Percentiles rank a stretch among this genome's conserved stretches.
These are phyloP conservation scores for Lepidonotus clava DNA, from an alignment of 2,888 invertebrate species.

Conservation along the genomic window DNA sequence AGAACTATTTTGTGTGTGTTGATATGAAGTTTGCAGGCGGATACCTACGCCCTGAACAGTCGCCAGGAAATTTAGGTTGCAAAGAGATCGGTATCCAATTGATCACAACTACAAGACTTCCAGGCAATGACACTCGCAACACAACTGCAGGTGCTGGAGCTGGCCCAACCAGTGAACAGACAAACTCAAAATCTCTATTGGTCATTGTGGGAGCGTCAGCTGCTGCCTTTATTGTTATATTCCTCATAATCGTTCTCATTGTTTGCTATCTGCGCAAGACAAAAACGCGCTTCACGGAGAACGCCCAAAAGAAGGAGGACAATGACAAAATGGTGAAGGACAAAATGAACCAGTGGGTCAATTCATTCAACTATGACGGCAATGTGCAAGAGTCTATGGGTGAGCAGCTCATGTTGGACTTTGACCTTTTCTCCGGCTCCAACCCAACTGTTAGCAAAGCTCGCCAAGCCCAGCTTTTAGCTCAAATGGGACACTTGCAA, in stretches of 20 bases:
- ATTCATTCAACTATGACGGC: conserved; percentile 15
- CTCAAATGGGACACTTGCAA: neutral
- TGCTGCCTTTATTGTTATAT: neutral
- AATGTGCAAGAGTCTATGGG: conserved; percentile 27
- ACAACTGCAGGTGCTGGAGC: too few relatives aligned
- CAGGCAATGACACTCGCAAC: neutral
- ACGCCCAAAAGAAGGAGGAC: conserved; percentile 22
- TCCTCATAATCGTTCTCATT: neutral
- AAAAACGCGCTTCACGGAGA: conserved; percentile 16
- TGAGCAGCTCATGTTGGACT: conserved; percentile 33
- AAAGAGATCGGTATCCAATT: neutral
- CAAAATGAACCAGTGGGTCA: conserved; percentile 38
- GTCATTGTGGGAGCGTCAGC: neutral
- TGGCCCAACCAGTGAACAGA: too few relatives aligned
- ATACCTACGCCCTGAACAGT: neutral
- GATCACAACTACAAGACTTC: neutral
- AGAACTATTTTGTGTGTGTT: neutral
- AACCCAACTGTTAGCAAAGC: conserved; percentile 21
- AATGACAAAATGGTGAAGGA: conserved; percentile 33
- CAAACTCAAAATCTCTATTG: too few relatives aligned
- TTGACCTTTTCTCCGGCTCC: conserved; percentile 22
- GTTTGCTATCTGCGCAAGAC: conserved; percentile 9
- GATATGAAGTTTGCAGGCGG: neutral
- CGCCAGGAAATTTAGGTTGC: too few relatives aligned
- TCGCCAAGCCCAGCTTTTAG: neutral